phyloP scores from a whole-genome alignment of 2,888 invertebrate species.

The Ptilodon capucinus region DNA sequence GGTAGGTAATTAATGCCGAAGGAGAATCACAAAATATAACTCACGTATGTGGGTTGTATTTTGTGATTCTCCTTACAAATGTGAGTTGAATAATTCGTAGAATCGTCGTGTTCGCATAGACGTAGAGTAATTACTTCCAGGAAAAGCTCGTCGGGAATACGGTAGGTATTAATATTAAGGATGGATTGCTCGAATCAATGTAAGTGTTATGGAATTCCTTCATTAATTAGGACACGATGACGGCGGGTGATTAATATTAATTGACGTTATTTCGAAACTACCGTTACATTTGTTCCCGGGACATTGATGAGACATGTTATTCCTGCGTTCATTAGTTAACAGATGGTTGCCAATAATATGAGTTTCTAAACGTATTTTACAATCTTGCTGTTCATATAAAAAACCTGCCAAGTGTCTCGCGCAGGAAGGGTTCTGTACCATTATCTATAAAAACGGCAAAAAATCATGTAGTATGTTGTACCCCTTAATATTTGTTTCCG shows the following conservation, averaged over 20 bases:
- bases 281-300: slow-evolving; percentile 21
- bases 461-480: too few species aligned
- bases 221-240: slow-evolving; percentile 40
- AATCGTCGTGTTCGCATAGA: neutral
- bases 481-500: too few species aligned
- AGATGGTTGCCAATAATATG: neutral
- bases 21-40: too few species aligned
- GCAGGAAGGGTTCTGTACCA: too few species aligned
- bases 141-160: slow-evolving; percentile 16
- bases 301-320: slow-evolving; percentile 13
- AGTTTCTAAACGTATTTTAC: too few species aligned
- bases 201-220: slow-evolving; percentile 38
- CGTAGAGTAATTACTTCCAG: slow-evolving; percentile 7
- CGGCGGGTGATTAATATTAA: slow-evolving; percentile 43
- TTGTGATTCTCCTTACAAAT: too few species aligned
- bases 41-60: too few species aligned
- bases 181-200: slow-evolving; percentile 26
- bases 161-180: slow-evolving; percentile 18
- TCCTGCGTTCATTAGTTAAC: slow-evolving; percentile 9
- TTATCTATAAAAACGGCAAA: too few species aligned
- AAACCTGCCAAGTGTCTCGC: too few species aligned
- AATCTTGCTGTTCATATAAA: too few species aligned
- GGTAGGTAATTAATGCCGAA: too few species aligned
- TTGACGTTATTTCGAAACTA: slow-evolving; percentile 35
- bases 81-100: neutral